Base-by-base conservation (phyloP, 2,888 invertebrate species). In the Rhagonycha lutea region DNA sequence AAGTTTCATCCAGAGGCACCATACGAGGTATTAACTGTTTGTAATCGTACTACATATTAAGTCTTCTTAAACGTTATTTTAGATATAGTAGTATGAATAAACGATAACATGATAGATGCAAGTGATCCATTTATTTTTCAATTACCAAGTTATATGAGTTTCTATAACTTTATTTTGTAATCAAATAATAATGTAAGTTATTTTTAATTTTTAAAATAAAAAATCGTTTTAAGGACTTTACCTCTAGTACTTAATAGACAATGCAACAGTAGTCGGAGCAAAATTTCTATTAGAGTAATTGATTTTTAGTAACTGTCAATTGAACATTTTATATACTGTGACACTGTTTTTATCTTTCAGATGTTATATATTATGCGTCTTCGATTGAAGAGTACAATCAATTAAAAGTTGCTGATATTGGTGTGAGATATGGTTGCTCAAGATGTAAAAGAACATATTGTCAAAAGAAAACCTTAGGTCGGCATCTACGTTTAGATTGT, bases 401-500 rank as follows among this genome's bases (percentile, higher is more conserved):
- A 70, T 81, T 87, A 69, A 86, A 85, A 80, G 86, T 85, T 14
- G 83, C 82, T 80, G 83, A 84, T 74, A 83, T 84, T 74, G 81
- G 81, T 14, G 84, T 86, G 23, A 82, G 86, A 70, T 87, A 87
- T 79, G 85, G 84, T 18, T 87, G 87, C 76, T 79, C 82, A 24
- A 83, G 81, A 72, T 87, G 87, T 82, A 82, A 83, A 61, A 86
- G 85, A 81, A 86, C 85, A 5, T 88, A 88, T 75, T 83, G 85
- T 61, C 86, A 86, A 80, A 86, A 87, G 85, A 86, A 87, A 81
- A 87, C 86, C 3, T 80, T 87, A 61, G 87, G 87, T 2, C 83
- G 89, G 32, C 90, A 90, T 82, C 84, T 87, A 73, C 85, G 88
- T 63, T 88, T 88, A 80, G 90, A 90, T 82, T 90, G 90, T 79